These are phyloP conservation scores for Syngnathus scovelli DNA, from an alignment of 2,113 vertebrate genomes.

Conservation along the genomic window DNA sequence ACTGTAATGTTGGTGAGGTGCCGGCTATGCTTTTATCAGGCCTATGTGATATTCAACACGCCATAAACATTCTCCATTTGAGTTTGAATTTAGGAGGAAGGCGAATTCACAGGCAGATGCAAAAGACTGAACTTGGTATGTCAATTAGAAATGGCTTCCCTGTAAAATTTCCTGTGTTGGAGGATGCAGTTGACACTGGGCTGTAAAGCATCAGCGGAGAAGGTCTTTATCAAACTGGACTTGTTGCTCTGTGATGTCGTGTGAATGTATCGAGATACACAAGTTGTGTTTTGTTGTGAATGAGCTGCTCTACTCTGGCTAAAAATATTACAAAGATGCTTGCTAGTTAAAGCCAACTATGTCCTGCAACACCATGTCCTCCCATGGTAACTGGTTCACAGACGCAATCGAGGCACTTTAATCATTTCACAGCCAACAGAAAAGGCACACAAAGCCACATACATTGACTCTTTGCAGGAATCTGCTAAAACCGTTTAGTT, in stretches of 20 bases:
- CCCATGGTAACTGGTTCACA: not conserved
- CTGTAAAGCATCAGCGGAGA: slow-evolving; percentile 48
- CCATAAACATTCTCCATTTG: slow-evolving; percentile 60
- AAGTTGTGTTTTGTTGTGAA: not conserved
- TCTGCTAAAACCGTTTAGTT: slow-evolving; percentile 24
- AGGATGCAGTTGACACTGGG: slow-evolving; percentile 39
- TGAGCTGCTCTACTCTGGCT: not conserved
- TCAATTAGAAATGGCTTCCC: slow-evolving; percentile 29
- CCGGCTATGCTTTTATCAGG: slow-evolving; percentile 33
- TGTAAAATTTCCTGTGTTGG: slow-evolving; percentile 17
- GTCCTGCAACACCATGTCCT: not conserved
- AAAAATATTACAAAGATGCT: not conserved
- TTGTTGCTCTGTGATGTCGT: not conserved
- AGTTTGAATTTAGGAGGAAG: slow-evolving; percentile 65
- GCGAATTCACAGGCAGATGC: slow-evolving; percentile 62
- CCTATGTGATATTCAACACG: slow-evolving; percentile 64
- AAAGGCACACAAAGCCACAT: slow-evolving; percentile 36
- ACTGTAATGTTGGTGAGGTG: slow-evolving; percentile 25
- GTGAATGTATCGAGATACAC: not conserved
- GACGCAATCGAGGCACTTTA: not conserved
- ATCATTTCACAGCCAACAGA: slow-evolving; percentile 54
- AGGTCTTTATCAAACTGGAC: slow-evolving; percentile 11
- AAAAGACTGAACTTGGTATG: slow-evolving; percentile 71
- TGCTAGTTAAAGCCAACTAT: not conserved
- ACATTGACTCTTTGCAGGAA: slow-evolving; percentile 23